Conservation (phyloP, 2,797 vertebrate species). For the Alosa sapidissima region DNA sequence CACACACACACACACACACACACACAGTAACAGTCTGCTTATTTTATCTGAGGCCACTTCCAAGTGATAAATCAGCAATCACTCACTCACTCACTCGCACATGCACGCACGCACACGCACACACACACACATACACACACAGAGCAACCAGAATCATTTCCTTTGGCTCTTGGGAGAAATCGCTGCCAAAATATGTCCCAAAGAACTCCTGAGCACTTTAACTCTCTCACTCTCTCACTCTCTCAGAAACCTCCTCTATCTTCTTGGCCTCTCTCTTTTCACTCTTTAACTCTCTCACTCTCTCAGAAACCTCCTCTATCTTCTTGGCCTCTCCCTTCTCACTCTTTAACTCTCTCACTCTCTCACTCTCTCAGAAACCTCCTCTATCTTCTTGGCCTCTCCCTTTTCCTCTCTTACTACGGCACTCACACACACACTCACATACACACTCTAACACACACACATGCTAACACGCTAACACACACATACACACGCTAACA, state of each 20-base stretch:
- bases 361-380: not conserved
- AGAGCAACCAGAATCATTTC: not conserved
- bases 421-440: not conserved
- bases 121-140: not conserved
- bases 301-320: not conserved
- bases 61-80: conserved; percentile 64
- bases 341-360: no score
- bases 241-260: not conserved
- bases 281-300: not conserved
- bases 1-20: conserved; percentile 38
- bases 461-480: no score
- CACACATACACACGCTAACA: no score
- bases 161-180: not conserved
- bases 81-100: not conserved
- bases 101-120: not conserved
- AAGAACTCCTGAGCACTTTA: no score
- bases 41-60: conserved; percentile 71
- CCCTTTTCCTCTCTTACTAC: not conserved
- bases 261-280: no score
- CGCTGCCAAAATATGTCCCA: not conserved
- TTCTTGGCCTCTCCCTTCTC: not conserved
- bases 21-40: conserved; percentile 61
- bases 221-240: not conserved
- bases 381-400: no score
- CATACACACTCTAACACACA: not conserved